These are phyloP conservation scores for Polypedilum pembai DNA, from an alignment of 1,140 invertebrate species.

Conservation along the genomic window DNA sequence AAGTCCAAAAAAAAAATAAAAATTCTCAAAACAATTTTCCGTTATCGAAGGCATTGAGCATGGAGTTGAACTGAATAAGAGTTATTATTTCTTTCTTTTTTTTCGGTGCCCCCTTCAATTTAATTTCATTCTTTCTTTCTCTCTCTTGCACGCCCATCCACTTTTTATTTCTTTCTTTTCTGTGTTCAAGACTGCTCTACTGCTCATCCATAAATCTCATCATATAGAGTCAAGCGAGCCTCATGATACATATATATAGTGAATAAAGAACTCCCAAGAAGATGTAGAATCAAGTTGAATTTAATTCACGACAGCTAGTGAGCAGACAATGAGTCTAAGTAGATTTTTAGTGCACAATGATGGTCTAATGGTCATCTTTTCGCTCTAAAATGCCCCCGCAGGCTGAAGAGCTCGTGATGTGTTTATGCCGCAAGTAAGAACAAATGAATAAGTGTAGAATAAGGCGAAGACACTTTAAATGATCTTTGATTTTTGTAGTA, in stretches of 20 bases:
- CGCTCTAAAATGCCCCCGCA: not conserved
- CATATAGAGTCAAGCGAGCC: not conserved
- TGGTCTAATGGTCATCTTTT: slow-evolving; percentile 7
- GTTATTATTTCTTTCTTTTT: too few relatives aligned
- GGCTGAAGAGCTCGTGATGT: not conserved
- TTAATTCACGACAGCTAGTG: not conserved
- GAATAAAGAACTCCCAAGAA: slow-evolving; percentile 23
- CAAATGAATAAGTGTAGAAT: not conserved
- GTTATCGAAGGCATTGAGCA: too few relatives aligned
- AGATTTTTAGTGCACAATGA: not conserved
- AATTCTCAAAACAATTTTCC: too few relatives aligned
- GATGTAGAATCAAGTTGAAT: not conserved
- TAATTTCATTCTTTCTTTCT: not conserved
- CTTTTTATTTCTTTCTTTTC: not conserved
- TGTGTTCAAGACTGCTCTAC: not conserved
- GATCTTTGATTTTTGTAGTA: too few relatives aligned
- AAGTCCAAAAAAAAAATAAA: too few relatives aligned
- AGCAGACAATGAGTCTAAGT: slow-evolving; percentile 25
- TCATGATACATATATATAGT: too few relatives aligned
- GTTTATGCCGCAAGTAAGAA: not conserved
- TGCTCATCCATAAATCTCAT: slow-evolving; percentile 12
- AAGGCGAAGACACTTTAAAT: not conserved
- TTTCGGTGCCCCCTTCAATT: too few relatives aligned
- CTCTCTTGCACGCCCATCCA: not conserved
- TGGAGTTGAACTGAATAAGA: too few relatives aligned